Base-by-base conservation (phyloP, 2,797 vertebrate genomes). In the Varecia variegata region DNA sequence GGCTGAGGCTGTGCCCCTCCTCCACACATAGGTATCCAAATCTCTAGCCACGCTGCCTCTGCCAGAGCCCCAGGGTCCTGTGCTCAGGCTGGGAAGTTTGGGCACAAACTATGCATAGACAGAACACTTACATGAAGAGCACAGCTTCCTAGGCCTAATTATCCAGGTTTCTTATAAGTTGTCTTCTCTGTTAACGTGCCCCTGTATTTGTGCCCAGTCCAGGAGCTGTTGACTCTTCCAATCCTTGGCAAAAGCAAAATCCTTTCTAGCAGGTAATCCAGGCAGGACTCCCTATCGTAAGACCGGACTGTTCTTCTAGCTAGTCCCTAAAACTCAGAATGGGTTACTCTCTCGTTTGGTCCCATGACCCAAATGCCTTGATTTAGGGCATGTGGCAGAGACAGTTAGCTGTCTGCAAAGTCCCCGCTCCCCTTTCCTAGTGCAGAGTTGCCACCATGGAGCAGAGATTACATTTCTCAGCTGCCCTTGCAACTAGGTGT, bases 381-480 rank as follows among this genome's bases (percentile, higher is more conserved):
- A 77, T 45, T 86, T 73, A 3, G 67, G 71, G 38, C 21, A 30
- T 10, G 30, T 65, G 76, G 92, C 60, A 74, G 27, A 92, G 65
- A 27, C 3, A 23, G 60, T 60, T 38, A 62, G 6, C 71, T 54
- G 11, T 6, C 47, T 30, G 20, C 18, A 13, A 74, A 96, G 54
- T 32, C 50, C 15, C 2, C 2, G 35, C 13, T 68, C 10, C 14
- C 43, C 13, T 45, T 65, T 43, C 40, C 6, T 3, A 27, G 40
- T 10, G 7, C n/a, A 73, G 58, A 21, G 4, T 10, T 38, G 25
- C 62, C 17, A 7, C 18, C 32, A 23, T 90, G n/a, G 70, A 74
- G 2, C 68, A 74, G 58, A 80, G 45, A 92, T 58, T 58, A 76
- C 62, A 92, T 70, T 86, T 96, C 93, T 87, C 88, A 96, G 45